A percentile compares a stretch with the other conserved stretches of the same genome.
These are phyloP conservation scores for Limnephilus lunatus DNA, from an alignment of 2,888 invertebrate genomes.

Conservation along the genomic window DNA sequence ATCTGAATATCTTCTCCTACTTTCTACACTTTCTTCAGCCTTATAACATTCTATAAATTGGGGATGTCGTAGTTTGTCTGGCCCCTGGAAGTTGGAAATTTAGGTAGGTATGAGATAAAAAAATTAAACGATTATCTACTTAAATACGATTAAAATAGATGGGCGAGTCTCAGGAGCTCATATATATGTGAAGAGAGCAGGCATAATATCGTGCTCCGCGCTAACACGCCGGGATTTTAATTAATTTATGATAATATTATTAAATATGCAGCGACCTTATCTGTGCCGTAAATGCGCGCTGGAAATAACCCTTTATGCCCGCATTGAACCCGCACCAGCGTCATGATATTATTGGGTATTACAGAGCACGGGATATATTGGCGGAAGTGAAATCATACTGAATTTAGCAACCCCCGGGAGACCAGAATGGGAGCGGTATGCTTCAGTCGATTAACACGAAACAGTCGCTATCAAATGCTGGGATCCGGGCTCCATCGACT, in stretches of 20 bases:
- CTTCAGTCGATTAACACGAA: conserved; percentile 48
- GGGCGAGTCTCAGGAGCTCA: background rate
- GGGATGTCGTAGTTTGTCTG: no score
- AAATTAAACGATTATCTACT: background rate
- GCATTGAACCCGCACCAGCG: background rate
- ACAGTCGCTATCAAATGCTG: conserved; percentile 35
- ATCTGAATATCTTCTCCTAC: no score
- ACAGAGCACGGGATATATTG: background rate
- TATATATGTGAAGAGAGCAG: background rate
- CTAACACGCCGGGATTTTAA: background rate
- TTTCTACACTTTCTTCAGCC: no score
- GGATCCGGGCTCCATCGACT: conserved; percentile 30
- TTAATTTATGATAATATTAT: background rate
- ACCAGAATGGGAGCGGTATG: conserved; percentile 32
- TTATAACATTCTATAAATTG: no score
- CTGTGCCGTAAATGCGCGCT: background rate
- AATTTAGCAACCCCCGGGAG: conserved; percentile 18
- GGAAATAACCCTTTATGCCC: background rate
- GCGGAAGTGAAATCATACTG: conserved; percentile 20
- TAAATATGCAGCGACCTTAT: background rate
- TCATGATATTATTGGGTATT: background rate
- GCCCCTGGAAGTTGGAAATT: no score
- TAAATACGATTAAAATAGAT: background rate
- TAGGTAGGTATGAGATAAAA: background rate
- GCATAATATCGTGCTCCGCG: background rate